Conservation (phyloP, 2,888 invertebrate species). For the Blera fallax region DNA sequence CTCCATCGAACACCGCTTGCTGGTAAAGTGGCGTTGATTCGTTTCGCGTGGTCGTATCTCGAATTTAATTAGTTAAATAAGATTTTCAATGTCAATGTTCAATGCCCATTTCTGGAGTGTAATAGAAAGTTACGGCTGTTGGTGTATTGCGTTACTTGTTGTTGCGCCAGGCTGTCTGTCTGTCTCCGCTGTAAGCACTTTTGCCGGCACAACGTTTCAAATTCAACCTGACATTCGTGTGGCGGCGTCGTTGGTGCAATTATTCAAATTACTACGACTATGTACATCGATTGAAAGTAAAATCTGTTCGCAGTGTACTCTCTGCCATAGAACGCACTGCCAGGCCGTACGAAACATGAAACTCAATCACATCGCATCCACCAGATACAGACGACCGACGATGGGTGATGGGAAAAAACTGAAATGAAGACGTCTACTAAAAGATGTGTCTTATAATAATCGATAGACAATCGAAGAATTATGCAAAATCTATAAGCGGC, state of each 20-base stretch:
- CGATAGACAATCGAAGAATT: slow-evolving; percentile 67
- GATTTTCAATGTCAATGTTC: slow-evolving; percentile 73
- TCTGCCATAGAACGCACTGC: slow-evolving; percentile 46
- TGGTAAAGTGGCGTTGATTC: slow-evolving; percentile 40
- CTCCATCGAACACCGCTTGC: slow-evolving; percentile 10
- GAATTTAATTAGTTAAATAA: slow-evolving; percentile 71
- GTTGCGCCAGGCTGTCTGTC: slow-evolving; percentile 44
- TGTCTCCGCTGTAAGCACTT: not conserved
- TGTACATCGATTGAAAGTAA: slow-evolving; percentile 50
- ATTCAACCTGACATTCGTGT: slow-evolving; percentile 61
- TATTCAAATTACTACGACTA: slow-evolving; percentile 70
- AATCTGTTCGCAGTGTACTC: slow-evolving; percentile 31
- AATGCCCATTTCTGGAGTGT: slow-evolving; percentile 67
- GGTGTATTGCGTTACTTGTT: too few species aligned
- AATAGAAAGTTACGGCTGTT: slow-evolving; percentile 55
- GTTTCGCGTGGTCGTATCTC: slow-evolving; percentile 65
- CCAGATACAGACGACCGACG: not conserved
- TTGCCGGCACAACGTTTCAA: slow-evolving; percentile 39
- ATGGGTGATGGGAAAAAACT: slow-evolving; percentile 47
- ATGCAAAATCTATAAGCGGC: slow-evolving; percentile 50
- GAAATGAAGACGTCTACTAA: slow-evolving; percentile 63
- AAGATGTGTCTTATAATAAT: slow-evolving; percentile 60
- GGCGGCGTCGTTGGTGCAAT: slow-evolving; percentile 54
- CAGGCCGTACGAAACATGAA: slow-evolving; percentile 18
- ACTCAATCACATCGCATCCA: slow-evolving; percentile 9